Conservation (phyloP, 2,113 vertebrate genomes). For the Anolis sagrei region DNA sequence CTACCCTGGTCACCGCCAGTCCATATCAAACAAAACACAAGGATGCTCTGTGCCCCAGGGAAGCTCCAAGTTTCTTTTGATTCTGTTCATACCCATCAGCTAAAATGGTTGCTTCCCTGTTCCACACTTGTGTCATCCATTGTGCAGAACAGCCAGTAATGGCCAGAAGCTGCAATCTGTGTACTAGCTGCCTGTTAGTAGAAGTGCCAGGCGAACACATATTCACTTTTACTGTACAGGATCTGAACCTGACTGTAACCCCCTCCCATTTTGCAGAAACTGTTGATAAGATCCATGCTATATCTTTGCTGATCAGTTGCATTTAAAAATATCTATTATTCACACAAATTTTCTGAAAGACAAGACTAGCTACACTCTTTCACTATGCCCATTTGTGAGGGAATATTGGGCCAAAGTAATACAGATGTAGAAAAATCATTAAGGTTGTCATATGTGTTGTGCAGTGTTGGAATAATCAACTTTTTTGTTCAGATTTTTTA, state of each 20-base stretch:
- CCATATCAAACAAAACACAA: no score
- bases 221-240: neutral
- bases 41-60: neutral
- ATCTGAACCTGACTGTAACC: neutral
- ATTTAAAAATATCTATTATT: neutral
- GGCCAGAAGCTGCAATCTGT: neutral
- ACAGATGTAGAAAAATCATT: neutral
- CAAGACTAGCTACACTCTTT: neutral
- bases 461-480: neutral
- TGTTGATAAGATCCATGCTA: no score
- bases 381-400: rapidly evolving
- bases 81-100: neutral
- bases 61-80: neutral
- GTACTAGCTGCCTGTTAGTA: neutral
- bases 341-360: neutral
- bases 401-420: neutral
- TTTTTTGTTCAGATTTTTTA: neutral
- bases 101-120: neutral
- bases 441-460: neutral
- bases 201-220: neutral
- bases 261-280: neutral
- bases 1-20: no score
- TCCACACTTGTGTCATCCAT: neutral
- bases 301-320: neutral
- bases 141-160: neutral